Percentiles rank a stretch among this genome's conserved stretches.
These are phyloP conservation scores for Spheniscus mendiculus DNA, from an alignment of 2,113 vertebrate genomes.

Conservation along the genomic window DNA sequence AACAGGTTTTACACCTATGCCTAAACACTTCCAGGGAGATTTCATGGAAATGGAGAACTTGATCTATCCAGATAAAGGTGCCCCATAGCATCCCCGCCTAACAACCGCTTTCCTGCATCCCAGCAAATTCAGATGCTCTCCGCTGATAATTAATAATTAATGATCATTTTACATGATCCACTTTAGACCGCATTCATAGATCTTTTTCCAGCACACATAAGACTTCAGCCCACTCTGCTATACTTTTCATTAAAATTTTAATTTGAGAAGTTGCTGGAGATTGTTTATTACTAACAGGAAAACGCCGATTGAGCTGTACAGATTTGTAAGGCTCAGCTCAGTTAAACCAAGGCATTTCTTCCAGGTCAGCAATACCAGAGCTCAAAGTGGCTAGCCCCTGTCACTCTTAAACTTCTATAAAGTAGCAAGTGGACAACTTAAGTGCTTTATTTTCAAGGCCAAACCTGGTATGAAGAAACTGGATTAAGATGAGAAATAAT, in stretches of 20 bases:
- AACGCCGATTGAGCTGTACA: rapidly evolving
- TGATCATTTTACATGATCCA: neutral
- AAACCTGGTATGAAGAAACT: neutral
- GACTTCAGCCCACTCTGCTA: neutral
- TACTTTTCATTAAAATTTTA: neutral
- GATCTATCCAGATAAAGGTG: neutral
- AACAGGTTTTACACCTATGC: neutral
- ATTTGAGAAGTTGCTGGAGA: neutral
- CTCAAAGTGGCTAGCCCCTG: neutral
- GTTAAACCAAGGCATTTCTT: neutral
- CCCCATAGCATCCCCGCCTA: rapidly evolving
- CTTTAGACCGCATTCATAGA: neutral
- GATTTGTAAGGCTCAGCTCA: neutral
- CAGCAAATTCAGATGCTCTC: too few species aligned
- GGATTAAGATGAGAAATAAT: neutral
- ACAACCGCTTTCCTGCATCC: neutral
- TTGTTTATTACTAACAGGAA: neutral
- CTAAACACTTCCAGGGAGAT: neutral
- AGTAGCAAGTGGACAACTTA: neutral
- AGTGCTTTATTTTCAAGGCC: neutral
- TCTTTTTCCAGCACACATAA: neutral
- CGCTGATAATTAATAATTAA: neutral
- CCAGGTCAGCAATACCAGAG: neutral
- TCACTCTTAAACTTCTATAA: neutral
- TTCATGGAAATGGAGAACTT: rapidly evolving